Evolutionary conservation across 1,140 invertebrate genomes (phyloP).

Genomic region (Drosophila simulans): DNA sequence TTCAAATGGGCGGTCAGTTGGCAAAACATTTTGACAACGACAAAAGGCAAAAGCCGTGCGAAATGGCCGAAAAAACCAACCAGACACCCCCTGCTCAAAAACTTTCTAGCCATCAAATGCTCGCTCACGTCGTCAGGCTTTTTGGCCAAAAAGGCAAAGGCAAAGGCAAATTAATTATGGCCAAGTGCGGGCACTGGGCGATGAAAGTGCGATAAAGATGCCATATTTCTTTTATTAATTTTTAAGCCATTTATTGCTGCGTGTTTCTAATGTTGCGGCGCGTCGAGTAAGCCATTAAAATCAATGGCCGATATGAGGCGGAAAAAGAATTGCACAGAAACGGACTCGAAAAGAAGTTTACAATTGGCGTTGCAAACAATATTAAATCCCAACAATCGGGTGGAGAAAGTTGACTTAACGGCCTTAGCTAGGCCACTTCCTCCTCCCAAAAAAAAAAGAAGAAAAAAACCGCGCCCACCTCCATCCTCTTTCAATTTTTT

Average conservation of each 20-base stretch:
- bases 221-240: slow-evolving; percentile 68
- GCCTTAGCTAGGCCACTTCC: slow-evolving; percentile 55
- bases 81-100: slow-evolving; percentile 17
- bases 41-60: slow-evolving; percentile 46
- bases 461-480: neutral
- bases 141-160: slow-evolving; percentile 35
- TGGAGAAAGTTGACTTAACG: slow-evolving; percentile 73
- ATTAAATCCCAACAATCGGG: slow-evolving; percentile 80
- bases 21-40: slow-evolving; percentile 69
- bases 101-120: slow-evolving; percentile 74
- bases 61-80: slow-evolving; percentile 32
- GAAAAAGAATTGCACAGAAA: slow-evolving; percentile 47
- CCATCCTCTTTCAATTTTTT: slow-evolving; percentile 43
- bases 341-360: slow-evolving; percentile 43
- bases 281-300: slow-evolving; percentile 66
- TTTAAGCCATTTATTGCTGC: slow-evolving; percentile 44
- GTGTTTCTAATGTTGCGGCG: slow-evolving; percentile 32
- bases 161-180: slow-evolving; percentile 63
- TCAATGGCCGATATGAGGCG: slow-evolving; percentile 44
- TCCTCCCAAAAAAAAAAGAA: neutral
- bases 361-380: slow-evolving; percentile 72
- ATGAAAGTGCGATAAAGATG: slow-evolving; percentile 74
- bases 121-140: slow-evolving; percentile 47
- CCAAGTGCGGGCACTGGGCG: slow-evolving; percentile 66
- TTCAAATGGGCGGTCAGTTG: slow-evolving; percentile 76